Percentiles rank a stretch among this genome's conserved stretches.
Conservation (phyloP, 2,888 invertebrate genomes). For the Dioctria rufipes region DNA sequence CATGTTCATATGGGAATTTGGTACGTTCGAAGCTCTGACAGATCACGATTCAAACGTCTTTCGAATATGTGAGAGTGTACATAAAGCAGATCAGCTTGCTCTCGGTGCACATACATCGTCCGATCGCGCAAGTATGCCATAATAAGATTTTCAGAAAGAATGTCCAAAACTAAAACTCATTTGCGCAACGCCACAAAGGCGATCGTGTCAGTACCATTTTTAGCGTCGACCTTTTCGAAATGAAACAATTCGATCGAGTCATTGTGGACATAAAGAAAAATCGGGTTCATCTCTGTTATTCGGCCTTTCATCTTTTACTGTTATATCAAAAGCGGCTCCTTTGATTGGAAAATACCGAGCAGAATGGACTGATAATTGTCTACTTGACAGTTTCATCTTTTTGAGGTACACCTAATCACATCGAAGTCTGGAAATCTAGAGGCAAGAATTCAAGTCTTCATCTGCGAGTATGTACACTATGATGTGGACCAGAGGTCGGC, state of each 20-base stretch:
- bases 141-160: slow-evolving; percentile 22
- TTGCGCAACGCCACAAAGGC: slow-evolving; percentile 30
- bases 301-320: slow-evolving; percentile 50
- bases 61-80: slow-evolving; percentile 45
- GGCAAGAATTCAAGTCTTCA: slow-evolving; percentile 14
- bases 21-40: slow-evolving; percentile 27
- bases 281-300: slow-evolving; percentile 49
- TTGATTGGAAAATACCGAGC: slow-evolving; percentile 49
- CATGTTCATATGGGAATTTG: slow-evolving; percentile 50
- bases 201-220: slow-evolving; percentile 50
- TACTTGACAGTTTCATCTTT: slow-evolving; percentile 53
- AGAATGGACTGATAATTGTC: slow-evolving; percentile 51
- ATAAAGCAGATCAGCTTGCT: background rate
- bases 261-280: slow-evolving; percentile 52
- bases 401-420: no score
- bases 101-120: no score
- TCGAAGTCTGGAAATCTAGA: background rate
- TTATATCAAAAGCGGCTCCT: slow-evolving; percentile 31
- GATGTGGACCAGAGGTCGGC: no score
- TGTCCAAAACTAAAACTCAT: slow-evolving; percentile 33
- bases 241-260: slow-evolving; percentile 32
- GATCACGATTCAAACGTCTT: slow-evolving; percentile 41
- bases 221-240: slow-evolving; percentile 7
- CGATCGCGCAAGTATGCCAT: no score
- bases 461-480: background rate